Percentiles rank a stretch among this genome's conserved stretches.
phyloP scores from a whole-genome alignment of 1,140 invertebrate species.

The Nephila pilipes region DNA sequence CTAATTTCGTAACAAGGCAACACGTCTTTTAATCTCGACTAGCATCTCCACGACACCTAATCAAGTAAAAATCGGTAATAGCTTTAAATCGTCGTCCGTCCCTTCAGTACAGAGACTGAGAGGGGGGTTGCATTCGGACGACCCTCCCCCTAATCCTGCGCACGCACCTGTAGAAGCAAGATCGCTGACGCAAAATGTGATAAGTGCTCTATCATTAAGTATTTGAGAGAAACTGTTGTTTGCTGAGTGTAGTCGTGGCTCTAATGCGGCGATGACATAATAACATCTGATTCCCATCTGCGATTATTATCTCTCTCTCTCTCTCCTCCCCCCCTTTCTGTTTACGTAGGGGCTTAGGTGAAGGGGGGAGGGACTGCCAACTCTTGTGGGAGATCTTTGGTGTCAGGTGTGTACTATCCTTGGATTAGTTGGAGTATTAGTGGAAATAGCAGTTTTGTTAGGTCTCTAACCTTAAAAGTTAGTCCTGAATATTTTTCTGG shows the following conservation, averaged over 20 bases:
- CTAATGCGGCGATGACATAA: constrained; percentile 71
- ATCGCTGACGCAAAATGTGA: constrained; percentile 55
- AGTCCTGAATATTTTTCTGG: neutral
- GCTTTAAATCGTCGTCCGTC: constrained; percentile 60
- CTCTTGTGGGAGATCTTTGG: constrained; percentile 6
- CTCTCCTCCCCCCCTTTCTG: neutral
- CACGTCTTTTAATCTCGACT: neutral
- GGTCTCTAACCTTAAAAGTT: neutral
- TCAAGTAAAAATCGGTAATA: constrained; percentile 66
- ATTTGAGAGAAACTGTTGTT: constrained; percentile 68
- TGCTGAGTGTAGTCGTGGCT: constrained; percentile 27
- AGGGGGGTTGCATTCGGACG: neutral
- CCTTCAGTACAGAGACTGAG: neutral
- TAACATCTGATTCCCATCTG: constrained; percentile 65
- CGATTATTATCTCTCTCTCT: constrained; percentile 15
- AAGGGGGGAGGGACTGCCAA: neutral
- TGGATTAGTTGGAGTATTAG: neutral
- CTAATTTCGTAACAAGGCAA: constrained; percentile 24
- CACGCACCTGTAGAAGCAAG: constrained; percentile 59
- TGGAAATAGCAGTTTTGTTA: neutral
- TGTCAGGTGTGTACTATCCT: neutral
- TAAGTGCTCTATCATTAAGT: constrained; percentile 75
- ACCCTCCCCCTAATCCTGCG: neutral
- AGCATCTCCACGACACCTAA: constrained; percentile 57
- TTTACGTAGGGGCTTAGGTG: neutral